These are phyloP conservation scores for Anseranas semipalmata DNA, from an alignment of 2,113 vertebrate species.

Conservation along the genomic window DNA sequence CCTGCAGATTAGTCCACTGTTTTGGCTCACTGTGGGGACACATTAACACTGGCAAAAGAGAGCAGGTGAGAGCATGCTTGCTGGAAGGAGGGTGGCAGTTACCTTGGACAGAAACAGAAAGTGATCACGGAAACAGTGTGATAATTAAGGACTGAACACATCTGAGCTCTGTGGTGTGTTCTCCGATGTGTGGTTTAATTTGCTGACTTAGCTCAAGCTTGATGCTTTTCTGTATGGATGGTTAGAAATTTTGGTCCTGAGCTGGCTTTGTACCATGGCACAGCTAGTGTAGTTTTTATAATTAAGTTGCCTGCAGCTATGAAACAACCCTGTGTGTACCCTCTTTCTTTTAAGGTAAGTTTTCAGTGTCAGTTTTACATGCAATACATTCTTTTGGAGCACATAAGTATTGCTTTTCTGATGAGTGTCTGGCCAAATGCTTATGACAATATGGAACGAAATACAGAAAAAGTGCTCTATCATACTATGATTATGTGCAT, in stretches of 20 bases:
- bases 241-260: background rate
- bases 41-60: background rate
- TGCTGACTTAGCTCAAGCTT: too few relatives aligned
- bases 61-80: background rate
- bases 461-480: background rate
- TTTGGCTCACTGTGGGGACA: too few relatives aligned
- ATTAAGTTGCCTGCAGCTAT: background rate
- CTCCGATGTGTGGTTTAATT: rapidly evolving
- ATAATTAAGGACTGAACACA: rapidly evolving
- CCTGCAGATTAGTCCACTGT: background rate
- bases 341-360: background rate
- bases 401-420: background rate
- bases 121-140: rapidly evolving
- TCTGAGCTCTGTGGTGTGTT: background rate
- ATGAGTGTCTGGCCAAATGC: background rate
- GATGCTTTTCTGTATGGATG: background rate
- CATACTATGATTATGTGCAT: rapidly evolving
- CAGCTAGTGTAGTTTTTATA: background rate
- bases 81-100: background rate
- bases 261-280: background rate
- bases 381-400: background rate
- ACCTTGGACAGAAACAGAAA: background rate
- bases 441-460: background rate
- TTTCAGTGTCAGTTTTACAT: background rate
- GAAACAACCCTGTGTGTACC: background rate